Evolutionary conservation across 2,797 vertebrate genomes (phyloP).

Genomic region (Lates japonicus): DNA sequence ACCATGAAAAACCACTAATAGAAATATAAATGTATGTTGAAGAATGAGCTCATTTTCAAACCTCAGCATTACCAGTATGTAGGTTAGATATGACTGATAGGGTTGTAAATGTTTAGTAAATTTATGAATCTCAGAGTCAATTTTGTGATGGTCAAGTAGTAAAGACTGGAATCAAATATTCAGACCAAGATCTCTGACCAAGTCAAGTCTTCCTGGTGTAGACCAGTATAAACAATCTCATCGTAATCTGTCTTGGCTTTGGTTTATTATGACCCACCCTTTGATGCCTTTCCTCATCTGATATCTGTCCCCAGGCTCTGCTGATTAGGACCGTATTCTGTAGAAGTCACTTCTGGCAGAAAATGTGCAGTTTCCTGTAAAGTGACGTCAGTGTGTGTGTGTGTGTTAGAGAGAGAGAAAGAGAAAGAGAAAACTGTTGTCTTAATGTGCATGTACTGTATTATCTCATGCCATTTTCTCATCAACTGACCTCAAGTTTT

Average conservation of each 20-base stretch:
- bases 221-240: slow-evolving; percentile 9
- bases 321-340: slow-evolving; percentile 14
- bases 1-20: neutral
- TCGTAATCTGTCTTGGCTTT: slow-evolving; percentile 5
- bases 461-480: slow-evolving; percentile 16
- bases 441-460: neutral
- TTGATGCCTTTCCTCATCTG: slow-evolving; percentile 20
- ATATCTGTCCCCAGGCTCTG: slow-evolving; percentile 25
- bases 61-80: neutral
- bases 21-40: neutral
- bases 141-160: no score
- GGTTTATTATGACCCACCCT: slow-evolving; percentile 3
- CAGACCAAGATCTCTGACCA: neutral
- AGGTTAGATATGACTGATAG: neutral
- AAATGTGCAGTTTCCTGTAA: slow-evolving; percentile 36
- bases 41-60: neutral
- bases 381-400: slow-evolving; percentile 17
- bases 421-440: no score
- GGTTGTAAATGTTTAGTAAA: neutral
- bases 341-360: slow-evolving; percentile 24
- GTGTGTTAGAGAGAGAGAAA: neutral
- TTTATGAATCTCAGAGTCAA: neutral
- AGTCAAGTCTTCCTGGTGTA: slow-evolving; percentile 13
- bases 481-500: slow-evolving; percentile 21
- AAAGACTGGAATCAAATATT: neutral